Evolutionary conservation across 2,888 invertebrate genomes (phyloP).

Genomic region (Parasteatoda lunata): DNA sequence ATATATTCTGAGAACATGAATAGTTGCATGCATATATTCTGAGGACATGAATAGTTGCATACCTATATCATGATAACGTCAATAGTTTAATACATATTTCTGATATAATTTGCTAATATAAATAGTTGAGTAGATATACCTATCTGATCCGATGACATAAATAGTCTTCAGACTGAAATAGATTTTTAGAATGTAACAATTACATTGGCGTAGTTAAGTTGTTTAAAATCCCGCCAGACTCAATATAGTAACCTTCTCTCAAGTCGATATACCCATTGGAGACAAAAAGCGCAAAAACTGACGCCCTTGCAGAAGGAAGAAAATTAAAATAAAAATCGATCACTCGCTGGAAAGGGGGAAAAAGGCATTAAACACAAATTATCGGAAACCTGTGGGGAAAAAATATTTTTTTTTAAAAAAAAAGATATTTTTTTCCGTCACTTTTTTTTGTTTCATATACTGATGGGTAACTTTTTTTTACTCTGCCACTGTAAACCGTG

Average conservation of each 20-base stretch:
- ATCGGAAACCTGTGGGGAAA: constrained; percentile 67
- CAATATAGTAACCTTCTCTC: constrained; percentile 51
- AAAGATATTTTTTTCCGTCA: constrained; percentile 37
- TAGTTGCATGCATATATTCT: no score
- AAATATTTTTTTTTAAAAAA: constrained; percentile 28
- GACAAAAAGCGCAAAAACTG: constrained; percentile 25
- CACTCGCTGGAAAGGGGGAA: constrained; percentile 23
- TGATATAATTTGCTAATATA: no score
- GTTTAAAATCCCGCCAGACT: constrained; percentile 29
- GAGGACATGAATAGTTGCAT: no score
- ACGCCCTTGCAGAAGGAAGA: neutral
- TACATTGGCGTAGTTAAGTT: constrained; percentile 29
- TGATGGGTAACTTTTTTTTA: constrained; percentile 18
- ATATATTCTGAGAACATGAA: no score
- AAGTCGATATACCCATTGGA: constrained; percentile 62
- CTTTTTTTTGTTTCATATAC: neutral
- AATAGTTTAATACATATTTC: no score
- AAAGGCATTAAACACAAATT: constrained; percentile 69
- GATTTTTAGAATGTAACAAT: no score
- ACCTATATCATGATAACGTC: no score
- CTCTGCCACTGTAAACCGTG: constrained; percentile 37
- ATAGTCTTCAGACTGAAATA: no score
- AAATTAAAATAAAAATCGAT: constrained; percentile 60
- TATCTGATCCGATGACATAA: no score
- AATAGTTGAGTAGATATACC: no score